Base-by-base conservation (phyloP, 1,140 invertebrate species). In the Teleogryllus occipitalis region DNA sequence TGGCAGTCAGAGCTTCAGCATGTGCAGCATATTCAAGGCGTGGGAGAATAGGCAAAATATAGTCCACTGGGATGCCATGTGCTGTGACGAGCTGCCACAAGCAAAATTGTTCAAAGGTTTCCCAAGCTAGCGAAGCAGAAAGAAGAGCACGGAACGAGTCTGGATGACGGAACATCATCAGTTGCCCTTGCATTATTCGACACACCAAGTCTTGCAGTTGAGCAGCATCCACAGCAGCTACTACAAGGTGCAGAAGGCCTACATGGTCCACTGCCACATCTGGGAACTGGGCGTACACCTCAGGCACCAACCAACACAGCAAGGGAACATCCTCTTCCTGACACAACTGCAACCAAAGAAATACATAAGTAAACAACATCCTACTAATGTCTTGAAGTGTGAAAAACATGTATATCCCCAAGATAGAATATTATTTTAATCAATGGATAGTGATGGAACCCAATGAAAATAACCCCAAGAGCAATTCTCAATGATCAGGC, bases 101-200 rank as follows among this genome's bases (percentile, higher is more conserved):
- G 85, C 96, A 98, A 84, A 96, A 95, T 84, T 99, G 97, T 86
- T 98, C 97, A 83, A 97, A 96, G 4, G 96, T 98, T 86, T 99
- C 97, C 96, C 97, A 99, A 79, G 91, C 90, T 78, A 98, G 87
- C 84, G 95, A 98, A 14, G 93, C 92, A 82, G 92, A 94, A 84
- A 94, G 84, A 84, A 95, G 88, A 49, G 89, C 87, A 49, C 91
- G 89, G 47, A 95, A 88, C 39, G 91, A 91, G 82, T 95, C 93
- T 73, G 89, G 90, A 84, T 94, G 93, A 84, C 94, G 93, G 75
- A 95, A 91, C 90, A 96, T 93, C 82, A 91, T 90, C 47, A 96
- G 86, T 83, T 82, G 80, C 75, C 84, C 84, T 87, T 97, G 96
- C 82, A 98, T 88, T 82, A 98, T 94, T 83, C 94, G 91, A 87